A percentile compares a stretch with the other conserved stretches of the same genome.
Evolutionary conservation across 2,888 invertebrate species (phyloP).

Genomic region (Pocota personata): DNA sequence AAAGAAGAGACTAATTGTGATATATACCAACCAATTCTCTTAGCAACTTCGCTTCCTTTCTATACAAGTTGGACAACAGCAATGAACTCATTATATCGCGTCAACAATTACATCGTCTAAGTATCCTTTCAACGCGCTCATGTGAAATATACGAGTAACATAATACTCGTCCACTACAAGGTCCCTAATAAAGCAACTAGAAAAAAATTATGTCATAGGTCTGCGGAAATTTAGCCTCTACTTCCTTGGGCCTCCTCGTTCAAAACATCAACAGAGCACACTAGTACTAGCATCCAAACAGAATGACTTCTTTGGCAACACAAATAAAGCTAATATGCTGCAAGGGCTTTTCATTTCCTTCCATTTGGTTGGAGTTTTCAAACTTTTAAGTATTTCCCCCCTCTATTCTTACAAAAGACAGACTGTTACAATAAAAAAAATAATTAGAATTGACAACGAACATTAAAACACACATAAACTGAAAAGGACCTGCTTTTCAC

Average conservation of each 20-base stretch:
- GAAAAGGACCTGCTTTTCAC: neutral
- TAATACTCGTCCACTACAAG: neutral
- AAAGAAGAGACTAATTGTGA: too few species aligned
- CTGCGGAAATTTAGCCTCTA: conserved; percentile 52
- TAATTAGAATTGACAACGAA: conserved; percentile 60
- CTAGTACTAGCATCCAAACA: conserved; percentile 17
- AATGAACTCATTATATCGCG: too few species aligned
- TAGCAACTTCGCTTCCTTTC: too few species aligned
- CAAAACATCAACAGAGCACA: conserved; percentile 1
- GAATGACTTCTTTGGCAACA: conserved; percentile 28
- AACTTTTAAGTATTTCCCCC: conserved; percentile 21
- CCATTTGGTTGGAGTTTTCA: conserved; percentile 47
- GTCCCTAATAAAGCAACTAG: neutral
- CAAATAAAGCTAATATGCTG: conserved; percentile 33
- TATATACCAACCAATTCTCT: too few species aligned
- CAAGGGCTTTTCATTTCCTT: conserved; percentile 30
- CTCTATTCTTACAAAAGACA: neutral
- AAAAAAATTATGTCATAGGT: conserved; percentile 14
- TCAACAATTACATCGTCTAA: neutral
- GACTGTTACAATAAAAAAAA: conserved; percentile 22
- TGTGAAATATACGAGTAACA: neutral
- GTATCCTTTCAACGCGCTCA: neutral
- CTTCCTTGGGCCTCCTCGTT: neutral
- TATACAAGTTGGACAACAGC: too few species aligned
- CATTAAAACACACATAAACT: conserved; percentile 13